phyloP scores from a whole-genome alignment of 2,797 vertebrate species.

The Anguilla megastoma region DNA sequence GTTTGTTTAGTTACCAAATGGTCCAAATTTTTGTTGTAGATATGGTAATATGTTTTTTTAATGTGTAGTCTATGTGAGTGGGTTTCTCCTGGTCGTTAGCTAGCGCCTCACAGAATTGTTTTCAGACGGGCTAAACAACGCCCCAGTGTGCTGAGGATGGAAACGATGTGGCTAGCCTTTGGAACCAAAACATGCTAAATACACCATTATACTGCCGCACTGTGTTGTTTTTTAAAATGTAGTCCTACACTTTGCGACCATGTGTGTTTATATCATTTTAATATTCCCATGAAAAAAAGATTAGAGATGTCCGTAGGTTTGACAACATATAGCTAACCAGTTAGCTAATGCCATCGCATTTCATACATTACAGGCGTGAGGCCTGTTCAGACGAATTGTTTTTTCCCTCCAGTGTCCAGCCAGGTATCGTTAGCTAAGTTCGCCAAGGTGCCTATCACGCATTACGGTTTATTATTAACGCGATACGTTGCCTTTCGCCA shows the following conservation, averaged over 20 bases:
- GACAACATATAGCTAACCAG: neutral
- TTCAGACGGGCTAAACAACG: conserved; percentile 27
- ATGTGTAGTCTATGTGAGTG: neutral
- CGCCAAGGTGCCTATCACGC: neutral
- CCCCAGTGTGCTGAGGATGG: conserved; percentile 26
- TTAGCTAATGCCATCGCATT: neutral
- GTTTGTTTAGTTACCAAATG: neutral
- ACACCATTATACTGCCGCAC: neutral
- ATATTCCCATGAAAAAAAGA: neutral
- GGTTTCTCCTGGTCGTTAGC: conserved; percentile 11
- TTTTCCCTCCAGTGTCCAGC: neutral
- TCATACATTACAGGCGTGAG: conserved; percentile 18
- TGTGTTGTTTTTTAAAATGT: neutral
- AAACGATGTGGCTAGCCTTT: neutral
- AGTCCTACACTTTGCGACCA: neutral
- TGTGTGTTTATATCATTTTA: neutral
- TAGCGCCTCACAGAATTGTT: conserved; percentile 16
- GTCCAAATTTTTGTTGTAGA: neutral
- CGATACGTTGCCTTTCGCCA: neutral
- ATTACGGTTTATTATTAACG: neutral
- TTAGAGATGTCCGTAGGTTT: neutral
- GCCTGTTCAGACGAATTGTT: conserved; percentile 13
- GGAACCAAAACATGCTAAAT: neutral
- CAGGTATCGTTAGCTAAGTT: neutral
- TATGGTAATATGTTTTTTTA: neutral